Evolutionary conservation across 1,140 invertebrate genomes (phyloP), one percentile per base, ranked within the genome.

Genomic region (Drosophila littoralis): DNA sequence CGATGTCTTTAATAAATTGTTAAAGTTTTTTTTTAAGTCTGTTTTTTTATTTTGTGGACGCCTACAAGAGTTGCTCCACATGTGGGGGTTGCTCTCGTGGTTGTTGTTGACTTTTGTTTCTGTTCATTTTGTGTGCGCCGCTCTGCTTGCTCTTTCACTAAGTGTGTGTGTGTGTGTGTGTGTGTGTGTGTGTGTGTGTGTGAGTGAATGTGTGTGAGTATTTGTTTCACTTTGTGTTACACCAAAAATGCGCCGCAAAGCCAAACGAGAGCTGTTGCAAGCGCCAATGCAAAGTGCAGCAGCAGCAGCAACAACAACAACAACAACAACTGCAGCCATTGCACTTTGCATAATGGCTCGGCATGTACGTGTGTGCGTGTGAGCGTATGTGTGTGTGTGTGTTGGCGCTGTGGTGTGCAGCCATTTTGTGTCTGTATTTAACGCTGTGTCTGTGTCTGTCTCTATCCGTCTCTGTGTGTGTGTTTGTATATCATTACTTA

Each of bases 401-500:
- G 81, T 84, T 59, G 60, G 70, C 36, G 59, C 57, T 85, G 82
- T 77, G 82, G 82, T 81, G 58, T 86, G 75, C 82, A 77, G 83
- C 83, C 83, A 88, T 88, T 88, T 88, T 86, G 82, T 82, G 82
- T 55, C 81, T 77, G 83, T 77, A 75, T 85, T 81, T 78, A 81
- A 70, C 79, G 51, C 50, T 15, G 22, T 28, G 22, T 28, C 22
- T 28, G 22, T 28, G 22, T 28, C 40, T 73, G 13, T 48, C 17
- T 54, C 22, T 55, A 42, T 79, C 65, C 63, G 12, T 71, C 48
- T 65, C 43, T 81, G 57, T 88, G 69, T 82, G 72, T 86, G 75
- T 88, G 83, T 88, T 88, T 88, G 80, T 88, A 88, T 88, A 89
- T 89, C 84, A 89, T 89, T 89, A 89, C 84, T 89, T 89, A 89